Base-by-base conservation (phyloP, 2,797 vertebrate species). In the Phoeniculus purpureus region DNA sequence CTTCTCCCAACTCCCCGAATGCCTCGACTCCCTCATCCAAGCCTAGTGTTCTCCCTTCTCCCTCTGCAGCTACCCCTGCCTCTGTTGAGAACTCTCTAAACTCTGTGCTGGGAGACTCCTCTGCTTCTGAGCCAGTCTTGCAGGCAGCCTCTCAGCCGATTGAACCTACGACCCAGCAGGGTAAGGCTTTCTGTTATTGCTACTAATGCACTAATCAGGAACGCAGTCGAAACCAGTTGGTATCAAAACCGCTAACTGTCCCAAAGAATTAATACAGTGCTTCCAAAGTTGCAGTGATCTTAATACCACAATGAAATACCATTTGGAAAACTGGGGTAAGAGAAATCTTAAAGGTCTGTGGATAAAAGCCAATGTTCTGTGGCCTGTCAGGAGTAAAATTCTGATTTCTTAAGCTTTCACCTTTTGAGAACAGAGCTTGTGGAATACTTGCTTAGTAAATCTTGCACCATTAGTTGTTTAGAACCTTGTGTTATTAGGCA, bases 21-120 rank as follows among this genome's bases (percentile, higher is more conserved):
- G 95, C 97, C 98, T 98, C 98, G 55, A 98, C 98, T 98, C 98
- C 98, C 98, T 98, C 98, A 98, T 98, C 98, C 98, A 99, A 98
- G 98, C 98, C 98, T 98, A 98, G 98, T 98, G 98, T 98, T 98
- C 97, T 99, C 97, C 98, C 98, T 98, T 99, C 98, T 99, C 98
- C 99, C 98, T 98, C 98, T 98, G 98, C 99, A 99, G 99, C 98
- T 97, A 97, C 98, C 98, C 98, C 98, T 96, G 98, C 98, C 97
- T 98, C 97, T 98, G 93, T 96, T 98, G 98, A 98, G 97, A 98
- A 97, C 96, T 98, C 98, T 98, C 97, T 98, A 98, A 98, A 98
- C 97, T 98, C 98, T 97, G 97, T 97, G 98, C 97, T 98, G 97
- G 98, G 98, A 97, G 98, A 97, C 97, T 97, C 97, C 97, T 97